These are phyloP conservation scores for Adrianichthys oophorus DNA, from an alignment of 2,797 vertebrate species.

Conservation along the genomic window DNA sequence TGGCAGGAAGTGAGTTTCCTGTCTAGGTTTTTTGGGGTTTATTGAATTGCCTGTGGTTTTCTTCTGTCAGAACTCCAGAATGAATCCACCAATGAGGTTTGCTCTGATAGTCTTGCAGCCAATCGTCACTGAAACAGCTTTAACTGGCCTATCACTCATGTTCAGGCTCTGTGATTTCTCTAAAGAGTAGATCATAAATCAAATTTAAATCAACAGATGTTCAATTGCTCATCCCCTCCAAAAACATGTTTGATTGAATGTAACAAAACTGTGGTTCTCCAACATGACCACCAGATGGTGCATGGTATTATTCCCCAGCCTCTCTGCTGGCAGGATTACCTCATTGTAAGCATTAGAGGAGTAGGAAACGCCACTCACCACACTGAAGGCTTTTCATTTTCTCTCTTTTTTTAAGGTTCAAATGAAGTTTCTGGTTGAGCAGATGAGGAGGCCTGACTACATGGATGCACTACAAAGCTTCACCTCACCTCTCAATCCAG, in stretches of 20 bases:
- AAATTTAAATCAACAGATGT: neutral
- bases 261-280: neutral
- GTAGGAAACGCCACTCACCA: no score
- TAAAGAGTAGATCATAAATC: neutral
- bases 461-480: conserved; percentile 98
- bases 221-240: no score
- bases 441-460: conserved; percentile 96
- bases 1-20: neutral
- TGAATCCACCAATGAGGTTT: neutral
- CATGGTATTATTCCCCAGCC: neutral
- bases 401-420: conserved; percentile 82
- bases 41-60: neutral
- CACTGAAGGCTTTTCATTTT: neutral
- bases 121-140: neutral
- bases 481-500: conserved; percentile 95
- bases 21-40: neutral
- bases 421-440: conserved; percentile 99
- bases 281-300: conserved; percentile 27
- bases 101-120: conserved; percentile 2
- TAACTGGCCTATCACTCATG: neutral
- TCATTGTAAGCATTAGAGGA: conserved; percentile 2
- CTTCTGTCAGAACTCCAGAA: neutral
- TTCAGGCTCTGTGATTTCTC: neutral
- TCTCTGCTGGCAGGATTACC: neutral
- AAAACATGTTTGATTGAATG: no score